Percentiles rank a stretch among this genome's conserved stretches.
Evolutionary conservation across 2,888 invertebrate genomes (phyloP).

Genomic region (Heptascelio sp.): DNA sequence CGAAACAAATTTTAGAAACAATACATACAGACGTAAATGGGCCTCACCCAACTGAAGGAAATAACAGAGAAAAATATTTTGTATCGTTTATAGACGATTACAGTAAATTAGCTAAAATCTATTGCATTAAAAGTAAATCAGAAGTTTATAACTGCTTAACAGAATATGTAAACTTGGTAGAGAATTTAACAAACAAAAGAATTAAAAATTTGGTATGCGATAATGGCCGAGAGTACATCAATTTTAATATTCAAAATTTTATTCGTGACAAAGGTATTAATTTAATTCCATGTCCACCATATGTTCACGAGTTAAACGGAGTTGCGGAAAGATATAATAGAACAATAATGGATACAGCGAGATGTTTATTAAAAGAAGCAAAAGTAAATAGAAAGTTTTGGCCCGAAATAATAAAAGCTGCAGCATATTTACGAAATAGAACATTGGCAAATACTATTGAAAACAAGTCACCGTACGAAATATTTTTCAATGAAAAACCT

Average conservation of each 20-base stretch:
- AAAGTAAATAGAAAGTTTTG: constrained; percentile 39
- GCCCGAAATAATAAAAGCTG: constrained; percentile 46
- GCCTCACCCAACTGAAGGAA: constrained; percentile 46
- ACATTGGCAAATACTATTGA: constrained; percentile 54
- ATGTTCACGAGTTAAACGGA: constrained; percentile 20
- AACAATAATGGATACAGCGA: constrained; percentile 1
- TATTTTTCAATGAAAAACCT: constrained; percentile 58
- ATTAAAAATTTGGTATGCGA: constrained; percentile 36
- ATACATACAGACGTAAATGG: constrained; percentile 55
- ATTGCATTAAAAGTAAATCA: constrained; percentile 61
- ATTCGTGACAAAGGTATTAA: neutral
- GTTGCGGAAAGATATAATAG: constrained; percentile 7
- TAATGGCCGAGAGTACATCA: constrained; percentile 43
- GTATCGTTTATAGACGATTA: constrained; percentile 62
- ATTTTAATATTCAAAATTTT: neutral
- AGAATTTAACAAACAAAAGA: constrained; percentile 23
- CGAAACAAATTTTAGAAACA: constrained; percentile 29
- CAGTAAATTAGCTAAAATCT: constrained; percentile 58
- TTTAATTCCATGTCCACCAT: constrained; percentile 4
- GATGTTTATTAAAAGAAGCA: constrained; percentile 45
- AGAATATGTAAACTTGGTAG: constrained; percentile 35
- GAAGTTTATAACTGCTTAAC: constrained; percentile 47
- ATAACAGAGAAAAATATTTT: constrained; percentile 65
- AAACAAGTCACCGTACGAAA: constrained; percentile 62
- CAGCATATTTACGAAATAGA: constrained; percentile 55